These are phyloP conservation scores for Halictus ligatus DNA, from an alignment of 2,888 invertebrate genomes.

Conservation along the genomic window DNA sequence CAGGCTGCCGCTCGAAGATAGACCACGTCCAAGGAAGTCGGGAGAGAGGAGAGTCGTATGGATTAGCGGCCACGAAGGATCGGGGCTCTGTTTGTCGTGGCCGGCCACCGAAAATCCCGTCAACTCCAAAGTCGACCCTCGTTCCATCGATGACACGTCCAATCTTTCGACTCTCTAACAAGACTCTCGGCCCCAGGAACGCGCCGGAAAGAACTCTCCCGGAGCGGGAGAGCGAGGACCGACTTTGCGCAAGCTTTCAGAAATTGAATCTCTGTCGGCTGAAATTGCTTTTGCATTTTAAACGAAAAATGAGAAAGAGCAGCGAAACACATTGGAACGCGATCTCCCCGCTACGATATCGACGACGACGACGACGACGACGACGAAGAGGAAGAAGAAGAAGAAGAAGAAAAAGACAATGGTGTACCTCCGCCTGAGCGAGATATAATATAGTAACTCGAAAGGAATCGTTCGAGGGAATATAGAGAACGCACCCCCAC, in stretches of 20 bases:
- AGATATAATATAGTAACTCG: not conserved
- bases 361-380: not conserved
- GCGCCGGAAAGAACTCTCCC: not conserved
- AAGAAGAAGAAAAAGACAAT: not conserved
- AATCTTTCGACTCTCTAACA: constrained; percentile 55
- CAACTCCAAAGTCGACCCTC: constrained; percentile 60
- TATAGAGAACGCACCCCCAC: constrained; percentile 6
- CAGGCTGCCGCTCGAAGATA: constrained; percentile 32
- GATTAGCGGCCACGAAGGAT: constrained; percentile 66
- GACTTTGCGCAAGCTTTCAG: constrained; percentile 32
- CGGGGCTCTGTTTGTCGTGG: constrained; percentile 61
- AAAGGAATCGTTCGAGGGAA: not conserved
- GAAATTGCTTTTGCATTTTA: constrained; percentile 15
- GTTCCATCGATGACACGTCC: constrained; percentile 59
- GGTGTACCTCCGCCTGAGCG: not conserved
- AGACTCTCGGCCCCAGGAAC: constrained; percentile 18
- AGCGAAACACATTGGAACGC: not conserved
- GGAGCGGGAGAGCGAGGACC: not conserved
- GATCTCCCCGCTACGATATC: not conserved
- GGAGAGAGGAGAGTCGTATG: constrained; percentile 53
- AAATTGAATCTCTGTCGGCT: constrained; percentile 30
- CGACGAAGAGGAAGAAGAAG: not conserved
- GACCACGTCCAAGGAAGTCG: constrained; percentile 57
- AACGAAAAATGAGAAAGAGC: not conserved
- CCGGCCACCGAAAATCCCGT: constrained; percentile 63